phyloP scores from a whole-genome alignment of 2,113 vertebrate genomes.

The Hippoglossus stenolepis region DNA sequence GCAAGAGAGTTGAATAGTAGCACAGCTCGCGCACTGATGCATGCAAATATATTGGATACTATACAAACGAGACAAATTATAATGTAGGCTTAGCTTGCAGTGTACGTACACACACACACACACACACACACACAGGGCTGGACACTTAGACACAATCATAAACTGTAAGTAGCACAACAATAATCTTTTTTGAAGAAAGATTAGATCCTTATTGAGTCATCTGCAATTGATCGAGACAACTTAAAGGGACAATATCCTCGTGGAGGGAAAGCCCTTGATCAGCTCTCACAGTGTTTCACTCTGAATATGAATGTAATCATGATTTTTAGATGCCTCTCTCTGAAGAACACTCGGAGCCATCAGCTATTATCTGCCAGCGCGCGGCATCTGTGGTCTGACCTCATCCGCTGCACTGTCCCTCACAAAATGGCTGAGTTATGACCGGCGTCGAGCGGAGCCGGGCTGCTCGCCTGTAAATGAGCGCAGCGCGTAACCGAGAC shows the following conservation, averaged over 20 bases:
- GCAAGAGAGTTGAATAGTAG: conserved; percentile 21
- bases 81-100: conserved; percentile 39
- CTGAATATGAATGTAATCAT: conserved; percentile 77
- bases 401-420: conserved; percentile 54
- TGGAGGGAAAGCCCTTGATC: conserved; percentile 66
- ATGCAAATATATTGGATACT: conserved; percentile 42
- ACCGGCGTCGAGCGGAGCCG: conserved; percentile 42
- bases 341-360: conserved; percentile 60
- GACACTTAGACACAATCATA: conserved; percentile 15
- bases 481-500: conserved; percentile 45
- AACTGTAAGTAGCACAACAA: conserved; percentile 19
- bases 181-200: conserved; percentile 23
- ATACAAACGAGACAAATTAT: conserved; percentile 35
- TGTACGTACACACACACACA: background rate
- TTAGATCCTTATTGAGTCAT: conserved; percentile 47
- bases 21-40: conserved; percentile 42
- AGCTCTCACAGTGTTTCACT: conserved; percentile 40
- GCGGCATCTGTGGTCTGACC: conserved; percentile 56
- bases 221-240: conserved; percentile 55
- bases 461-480: conserved; percentile 67
- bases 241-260: conserved; percentile 47
- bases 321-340: conserved; percentile 46
- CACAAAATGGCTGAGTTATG: conserved; percentile 70
- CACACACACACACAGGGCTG: conserved; percentile 1
- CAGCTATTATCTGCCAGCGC: conserved; percentile 56